These are phyloP conservation scores for Thymelicus sylvestris DNA, from an alignment of 2,888 invertebrate species.

Conservation along the genomic window DNA sequence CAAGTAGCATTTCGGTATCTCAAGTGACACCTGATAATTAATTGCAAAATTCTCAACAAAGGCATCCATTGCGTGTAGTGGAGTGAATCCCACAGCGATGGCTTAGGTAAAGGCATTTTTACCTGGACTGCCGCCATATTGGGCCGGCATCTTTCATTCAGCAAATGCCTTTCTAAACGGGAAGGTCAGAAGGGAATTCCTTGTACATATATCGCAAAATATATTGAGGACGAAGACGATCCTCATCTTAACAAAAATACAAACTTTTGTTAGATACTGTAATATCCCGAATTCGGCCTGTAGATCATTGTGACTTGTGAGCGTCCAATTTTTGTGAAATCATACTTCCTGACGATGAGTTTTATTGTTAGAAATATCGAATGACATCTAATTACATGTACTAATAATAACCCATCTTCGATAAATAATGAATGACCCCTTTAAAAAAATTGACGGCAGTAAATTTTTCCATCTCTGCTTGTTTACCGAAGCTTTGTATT, in stretches of 20 bases:
- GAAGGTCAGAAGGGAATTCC: conserved; percentile 57
- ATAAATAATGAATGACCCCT: too few relatives aligned
- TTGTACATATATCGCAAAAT: conserved; percentile 53
- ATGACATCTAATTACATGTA: background rate
- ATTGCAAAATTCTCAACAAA: background rate
- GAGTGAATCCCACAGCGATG: conserved; percentile 31
- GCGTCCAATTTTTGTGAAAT: background rate
- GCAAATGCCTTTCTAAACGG: conserved; percentile 58
- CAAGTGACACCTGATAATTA: conserved; percentile 1
- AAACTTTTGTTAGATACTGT: conserved; percentile 13
- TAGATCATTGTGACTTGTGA: too few relatives aligned
- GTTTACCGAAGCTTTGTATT: too few relatives aligned
- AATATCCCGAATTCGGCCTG: conserved; percentile 12
- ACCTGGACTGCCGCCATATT: conserved; percentile 52
- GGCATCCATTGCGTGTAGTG: background rate
- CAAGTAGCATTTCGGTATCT: too few relatives aligned
- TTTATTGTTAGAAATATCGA: background rate
- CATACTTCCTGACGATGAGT: background rate
- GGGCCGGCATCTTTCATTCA: conserved; percentile 62
- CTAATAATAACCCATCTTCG: too few relatives aligned
- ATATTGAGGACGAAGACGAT: conserved; percentile 42
- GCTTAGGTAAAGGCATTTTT: conserved; percentile 47
- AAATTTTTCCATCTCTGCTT: too few relatives aligned
- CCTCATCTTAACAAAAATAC: conserved; percentile 18
- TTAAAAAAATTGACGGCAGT: too few relatives aligned